Percentiles rank a stretch among this genome's conserved stretches.
These are phyloP conservation scores for Argyrosomus japonicus DNA, from an alignment of 2,113 vertebrate species.

Conservation along the genomic window DNA sequence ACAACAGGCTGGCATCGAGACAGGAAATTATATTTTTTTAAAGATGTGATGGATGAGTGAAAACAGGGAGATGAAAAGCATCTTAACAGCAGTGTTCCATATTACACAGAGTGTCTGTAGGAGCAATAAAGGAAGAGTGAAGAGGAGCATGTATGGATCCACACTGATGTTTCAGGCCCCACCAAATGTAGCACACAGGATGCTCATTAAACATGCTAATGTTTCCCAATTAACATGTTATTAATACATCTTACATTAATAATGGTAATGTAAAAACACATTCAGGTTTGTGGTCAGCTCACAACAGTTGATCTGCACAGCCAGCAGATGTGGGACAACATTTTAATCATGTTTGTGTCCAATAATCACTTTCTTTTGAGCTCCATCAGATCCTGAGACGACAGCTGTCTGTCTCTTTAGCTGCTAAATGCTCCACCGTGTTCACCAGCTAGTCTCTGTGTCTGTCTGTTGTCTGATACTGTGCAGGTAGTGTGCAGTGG, in stretches of 20 bases:
- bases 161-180: neutral
- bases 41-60: slow-evolving; percentile 34
- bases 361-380: neutral
- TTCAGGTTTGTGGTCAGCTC: neutral
- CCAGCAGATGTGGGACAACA: neutral
- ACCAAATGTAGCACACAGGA: neutral
- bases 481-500: neutral
- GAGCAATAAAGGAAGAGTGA: slow-evolving; percentile 1
- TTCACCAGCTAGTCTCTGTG: neutral
- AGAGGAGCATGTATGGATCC: slow-evolving; percentile 12
- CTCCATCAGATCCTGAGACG: neutral
- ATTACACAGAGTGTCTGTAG: slow-evolving; percentile 23
- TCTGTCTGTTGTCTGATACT: neutral
- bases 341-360: neutral
- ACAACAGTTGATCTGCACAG: neutral
- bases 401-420: neutral
- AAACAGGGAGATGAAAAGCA: slow-evolving; percentile 37
- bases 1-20: slow-evolving; percentile 11
- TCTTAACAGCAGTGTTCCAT: slow-evolving; percentile 10
- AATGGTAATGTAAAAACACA: neutral
- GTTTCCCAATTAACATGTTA: neutral
- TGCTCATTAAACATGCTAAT: slow-evolving; percentile 4
- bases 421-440: neutral
- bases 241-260: neutral
- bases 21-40: slow-evolving; percentile 52